These are phyloP conservation scores for Sinopyrophorus schimmeli DNA, from an alignment of 2,888 invertebrate genomes.

Conservation along the genomic window DNA sequence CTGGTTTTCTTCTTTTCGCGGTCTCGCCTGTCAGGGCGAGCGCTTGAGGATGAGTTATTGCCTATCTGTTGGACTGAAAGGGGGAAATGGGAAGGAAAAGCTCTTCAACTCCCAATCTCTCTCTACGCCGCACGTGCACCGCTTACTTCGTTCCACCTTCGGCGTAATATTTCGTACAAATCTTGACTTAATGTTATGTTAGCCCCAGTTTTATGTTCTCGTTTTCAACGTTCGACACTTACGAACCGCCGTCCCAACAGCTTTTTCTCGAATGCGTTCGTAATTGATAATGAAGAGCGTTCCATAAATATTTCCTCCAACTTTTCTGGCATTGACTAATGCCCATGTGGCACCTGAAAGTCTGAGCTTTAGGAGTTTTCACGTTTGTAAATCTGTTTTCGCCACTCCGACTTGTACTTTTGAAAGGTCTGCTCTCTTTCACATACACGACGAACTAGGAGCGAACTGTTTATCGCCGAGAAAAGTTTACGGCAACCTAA, in stretches of 20 bases:
- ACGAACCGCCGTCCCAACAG: constrained; percentile 4
- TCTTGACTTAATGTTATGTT: too few relatives aligned
- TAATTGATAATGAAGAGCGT: constrained; percentile 28
- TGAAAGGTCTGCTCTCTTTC: constrained; percentile 18
- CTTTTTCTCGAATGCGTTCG: too few relatives aligned
- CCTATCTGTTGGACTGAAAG: constrained; percentile 53
- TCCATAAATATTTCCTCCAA: constrained; percentile 18
- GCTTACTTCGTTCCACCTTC: constrained; percentile 35
- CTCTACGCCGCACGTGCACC: constrained; percentile 38
- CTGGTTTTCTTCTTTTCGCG: constrained; percentile 56
- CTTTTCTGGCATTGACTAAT: constrained; percentile 20
- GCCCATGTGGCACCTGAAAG: constrained; percentile 24
- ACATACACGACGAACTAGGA: constrained; percentile 18
- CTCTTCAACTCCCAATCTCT: constrained; percentile 45
- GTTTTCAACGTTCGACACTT: constrained; percentile 13
- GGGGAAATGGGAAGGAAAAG: constrained; percentile 53
- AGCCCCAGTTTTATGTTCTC: constrained; percentile 10
- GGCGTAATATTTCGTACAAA: constrained; percentile 31
- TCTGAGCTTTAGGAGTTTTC: constrained; percentile 21
- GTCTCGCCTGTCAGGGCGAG: constrained; percentile 45
- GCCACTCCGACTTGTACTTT: constrained; percentile 18
- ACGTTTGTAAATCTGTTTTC: constrained; percentile 22
- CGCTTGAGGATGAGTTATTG: constrained; percentile 53
- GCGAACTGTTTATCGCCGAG: constrained; percentile 16
- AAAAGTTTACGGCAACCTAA: constrained; percentile 20